Conservation (phyloP, 2,113 vertebrate species). For the Sitta europaea region DNA sequence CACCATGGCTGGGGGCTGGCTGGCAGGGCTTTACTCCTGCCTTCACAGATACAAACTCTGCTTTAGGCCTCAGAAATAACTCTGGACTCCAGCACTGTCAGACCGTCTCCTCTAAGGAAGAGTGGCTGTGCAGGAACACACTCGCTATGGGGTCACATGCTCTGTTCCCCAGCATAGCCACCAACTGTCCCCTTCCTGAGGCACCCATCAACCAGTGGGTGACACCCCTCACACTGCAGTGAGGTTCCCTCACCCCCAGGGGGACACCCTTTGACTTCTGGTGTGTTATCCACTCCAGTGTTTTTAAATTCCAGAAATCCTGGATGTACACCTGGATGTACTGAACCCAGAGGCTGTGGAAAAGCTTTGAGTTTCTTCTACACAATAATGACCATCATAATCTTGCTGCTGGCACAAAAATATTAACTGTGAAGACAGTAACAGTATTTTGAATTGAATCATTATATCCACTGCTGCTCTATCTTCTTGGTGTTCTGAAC, state of each 20-base stretch:
- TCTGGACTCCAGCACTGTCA: not conserved
- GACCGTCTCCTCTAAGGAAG: not conserved
- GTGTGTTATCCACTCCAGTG: not conserved
- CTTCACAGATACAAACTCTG: not conserved
- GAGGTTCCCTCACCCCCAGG: not conserved
- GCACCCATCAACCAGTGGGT: not conserved
- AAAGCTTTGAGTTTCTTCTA: not conserved
- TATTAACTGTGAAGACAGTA: not conserved
- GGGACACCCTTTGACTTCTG: not conserved
- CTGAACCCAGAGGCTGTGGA: not conserved
- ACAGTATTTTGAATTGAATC: not conserved
- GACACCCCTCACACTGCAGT: not conserved
- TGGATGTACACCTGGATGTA: not conserved
- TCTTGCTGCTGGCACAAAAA: not conserved
- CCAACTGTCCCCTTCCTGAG: not conserved
- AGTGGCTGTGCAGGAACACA: not conserved
- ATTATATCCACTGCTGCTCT: not conserved
- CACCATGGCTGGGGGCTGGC: not conserved
- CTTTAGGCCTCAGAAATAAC: not conserved
- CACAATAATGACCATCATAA: not conserved
- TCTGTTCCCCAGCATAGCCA: not conserved
- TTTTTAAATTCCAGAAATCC: not conserved
- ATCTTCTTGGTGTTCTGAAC: not conserved
- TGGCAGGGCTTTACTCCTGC: not conserved
- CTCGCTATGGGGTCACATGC: not conserved